Evolutionary conservation across 2,113 vertebrate genomes (phyloP), one percentile per base, ranked within the genome.

Genomic region (Ondatra zibethicus): DNA sequence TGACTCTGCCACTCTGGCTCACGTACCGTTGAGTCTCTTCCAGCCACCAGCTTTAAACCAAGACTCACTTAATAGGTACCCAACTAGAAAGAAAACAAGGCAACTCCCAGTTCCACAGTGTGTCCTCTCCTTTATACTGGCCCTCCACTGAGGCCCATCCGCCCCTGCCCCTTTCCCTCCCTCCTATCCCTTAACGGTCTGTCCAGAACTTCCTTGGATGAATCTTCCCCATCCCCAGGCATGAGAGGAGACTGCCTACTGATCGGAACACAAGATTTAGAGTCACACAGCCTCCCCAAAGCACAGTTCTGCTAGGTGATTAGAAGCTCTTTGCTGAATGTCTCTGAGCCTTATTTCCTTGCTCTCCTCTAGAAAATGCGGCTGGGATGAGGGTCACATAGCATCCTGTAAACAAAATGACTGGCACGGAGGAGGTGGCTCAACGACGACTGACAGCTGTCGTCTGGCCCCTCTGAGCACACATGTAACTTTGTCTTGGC

Each of bases 281-380:
- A 39, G 39, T 72, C 91, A 91, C 39, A 88, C 92, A 88, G 86
- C 39, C 33, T 23, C 63, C 75, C 80, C 25, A 63, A 23, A 52
- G 78, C 80, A 78, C 13, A 88, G 82, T 45, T 87, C 93, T 93
- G 27, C 19, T 70, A 2, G 5, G 50, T 88, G 88, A 88, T 13
- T 36, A 39, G 75, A 72, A 82, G 65, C 68, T 93, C 70, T 66
- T 92, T 33, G 0, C 42, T 94, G 68, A 96, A 65, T 6, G 36
- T 96, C 80, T 90, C 72, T 81, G 52, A 88, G n/a, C 7, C 76
- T 66, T 45, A 33, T 42, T 88, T 88, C 36, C 77, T 92, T 78
- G 72, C 50, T 55, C 39, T 75, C 36, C 36, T 72, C n/a, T 92
- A 75, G 42, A 25, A 89, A 91, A 77, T 55, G 63, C 47, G 47